These are phyloP conservation scores for Propithecus coquereli DNA, from an alignment of 2,113 vertebrate genomes.

Conservation along the genomic window DNA sequence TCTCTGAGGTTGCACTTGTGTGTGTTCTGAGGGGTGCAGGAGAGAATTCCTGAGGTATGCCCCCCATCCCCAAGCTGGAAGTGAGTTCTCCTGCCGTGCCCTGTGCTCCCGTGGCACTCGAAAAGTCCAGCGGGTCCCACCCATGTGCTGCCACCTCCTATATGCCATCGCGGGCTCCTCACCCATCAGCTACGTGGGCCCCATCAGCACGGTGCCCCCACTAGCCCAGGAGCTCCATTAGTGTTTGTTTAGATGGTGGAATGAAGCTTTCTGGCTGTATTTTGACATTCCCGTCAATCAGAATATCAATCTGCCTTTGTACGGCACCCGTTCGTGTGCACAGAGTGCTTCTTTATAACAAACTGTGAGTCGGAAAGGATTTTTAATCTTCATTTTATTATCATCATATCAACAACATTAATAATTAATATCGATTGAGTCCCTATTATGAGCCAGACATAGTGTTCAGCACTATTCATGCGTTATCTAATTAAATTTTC, in stretches of 20 bases:
- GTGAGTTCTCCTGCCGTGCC: background rate
- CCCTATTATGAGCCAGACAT: background rate
- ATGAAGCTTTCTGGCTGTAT: background rate
- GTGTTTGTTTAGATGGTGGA: background rate
- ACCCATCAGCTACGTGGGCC: fast-evolving
- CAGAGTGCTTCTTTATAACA: background rate
- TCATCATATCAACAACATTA: background rate
- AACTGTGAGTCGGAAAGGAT: background rate
- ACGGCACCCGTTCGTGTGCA: background rate
- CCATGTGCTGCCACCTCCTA: fast-evolving
- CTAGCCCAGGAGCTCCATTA: background rate
- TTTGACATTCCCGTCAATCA: slow-evolving; percentile 13
- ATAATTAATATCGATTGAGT: background rate
- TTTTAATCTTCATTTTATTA: background rate
- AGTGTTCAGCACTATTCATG: background rate
- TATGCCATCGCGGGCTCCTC: fast-evolving
- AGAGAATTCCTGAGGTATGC: background rate
- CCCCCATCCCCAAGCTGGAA: background rate
- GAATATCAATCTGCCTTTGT: background rate
- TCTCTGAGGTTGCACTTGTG: too few relatives aligned
- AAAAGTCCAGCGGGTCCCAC: fast-evolving
- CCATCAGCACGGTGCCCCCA: fast-evolving
- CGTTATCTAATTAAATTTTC: background rate
- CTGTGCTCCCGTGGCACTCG: fast-evolving
- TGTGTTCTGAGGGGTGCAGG: background rate